Evolutionary conservation across 2,113 vertebrate species (phyloP), one percentile per base, ranked within the genome.

Genomic region (Micromys minutus): DNA sequence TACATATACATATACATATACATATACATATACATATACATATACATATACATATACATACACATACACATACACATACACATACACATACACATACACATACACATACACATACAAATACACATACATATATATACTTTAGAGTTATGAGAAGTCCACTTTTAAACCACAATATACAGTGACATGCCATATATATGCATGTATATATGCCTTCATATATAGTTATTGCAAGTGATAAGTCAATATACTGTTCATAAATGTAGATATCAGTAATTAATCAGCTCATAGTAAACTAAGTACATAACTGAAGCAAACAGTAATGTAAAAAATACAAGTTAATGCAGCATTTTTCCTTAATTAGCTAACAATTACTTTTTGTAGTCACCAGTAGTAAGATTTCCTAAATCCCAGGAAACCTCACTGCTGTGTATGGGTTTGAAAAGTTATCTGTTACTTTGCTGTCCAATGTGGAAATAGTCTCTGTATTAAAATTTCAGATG

Each of bases 181-280:
- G 19, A 65, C 47, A 55, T 21, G 6, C 31, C 61, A 47, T 34
- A 34, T 42, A 21, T 65, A 12, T 47, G 10, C 31, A 13, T 34
- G 16, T 1, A 84, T 8, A 63, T 34, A 59, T n/a, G 22, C 26
- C 72, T 90, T 45, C 80, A 84, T 36, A 47, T 34, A 69, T 21
- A 39, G 34, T 45, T 74, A 80, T 13, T 95, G 1, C 87, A 63
- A 63, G 2, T 65, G 45, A 52, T 47, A 84, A 63, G 2, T 52
- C n/a, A 94, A 95, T 87, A 81, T n/a, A 45, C n/a, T 52, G 5
- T 61, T 67, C 11, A 45, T 87, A 65, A 89, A 92, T 63, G 36
- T 59, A 80, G 36, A 16, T 26, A 57, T 61, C 67, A 47, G 16
- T 57, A 84, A 83, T 31, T 22, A 77, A 84, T 47, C 42, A 88